phyloP scores from a whole-genome alignment of 2,113 vertebrate genomes.

The Opisthocomus hoazin region DNA sequence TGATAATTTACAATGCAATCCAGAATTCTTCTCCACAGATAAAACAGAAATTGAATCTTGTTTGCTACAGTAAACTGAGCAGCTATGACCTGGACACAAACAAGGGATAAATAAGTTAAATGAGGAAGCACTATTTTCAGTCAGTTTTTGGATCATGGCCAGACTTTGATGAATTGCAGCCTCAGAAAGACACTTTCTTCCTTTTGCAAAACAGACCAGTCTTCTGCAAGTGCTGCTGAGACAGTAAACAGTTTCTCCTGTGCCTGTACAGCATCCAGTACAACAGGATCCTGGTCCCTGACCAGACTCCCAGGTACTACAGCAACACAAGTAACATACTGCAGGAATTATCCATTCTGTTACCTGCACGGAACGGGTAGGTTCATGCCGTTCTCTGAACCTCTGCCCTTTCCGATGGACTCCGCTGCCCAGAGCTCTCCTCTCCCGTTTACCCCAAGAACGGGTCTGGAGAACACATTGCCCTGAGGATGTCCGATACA shows the following conservation, averaged over 20 bases:
- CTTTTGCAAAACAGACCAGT: not conserved
- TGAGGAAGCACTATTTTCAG: not conserved
- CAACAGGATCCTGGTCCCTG: not conserved
- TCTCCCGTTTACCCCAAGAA: not conserved
- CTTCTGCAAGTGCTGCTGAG: not conserved
- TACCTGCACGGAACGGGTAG: not conserved
- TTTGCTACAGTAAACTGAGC: not conserved
- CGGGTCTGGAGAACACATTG: not conserved
- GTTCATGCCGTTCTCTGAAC: not conserved
- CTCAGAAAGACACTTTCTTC: not conserved
- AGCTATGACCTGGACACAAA: not conserved
- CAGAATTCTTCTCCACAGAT: not conserved
- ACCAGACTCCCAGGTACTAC: not conserved
- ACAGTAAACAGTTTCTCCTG: not conserved
- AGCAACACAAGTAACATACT: not conserved
- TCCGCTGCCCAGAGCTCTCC: not conserved
- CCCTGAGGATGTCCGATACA: not conserved
- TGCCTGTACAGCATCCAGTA: not conserved
- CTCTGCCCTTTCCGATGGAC: not conserved
- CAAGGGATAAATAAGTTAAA: not conserved
- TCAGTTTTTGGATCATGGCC: not conserved
- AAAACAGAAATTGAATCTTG: not conserved
- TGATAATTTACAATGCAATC: not conserved
- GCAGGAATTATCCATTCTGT: not conserved
- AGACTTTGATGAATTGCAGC: not conserved